Percentiles rank a stretch among this genome's conserved stretches.
These are phyloP conservation scores for Tryphoninae sp. DNA, from an alignment of 2,888 invertebrate genomes.

Conservation along the genomic window DNA sequence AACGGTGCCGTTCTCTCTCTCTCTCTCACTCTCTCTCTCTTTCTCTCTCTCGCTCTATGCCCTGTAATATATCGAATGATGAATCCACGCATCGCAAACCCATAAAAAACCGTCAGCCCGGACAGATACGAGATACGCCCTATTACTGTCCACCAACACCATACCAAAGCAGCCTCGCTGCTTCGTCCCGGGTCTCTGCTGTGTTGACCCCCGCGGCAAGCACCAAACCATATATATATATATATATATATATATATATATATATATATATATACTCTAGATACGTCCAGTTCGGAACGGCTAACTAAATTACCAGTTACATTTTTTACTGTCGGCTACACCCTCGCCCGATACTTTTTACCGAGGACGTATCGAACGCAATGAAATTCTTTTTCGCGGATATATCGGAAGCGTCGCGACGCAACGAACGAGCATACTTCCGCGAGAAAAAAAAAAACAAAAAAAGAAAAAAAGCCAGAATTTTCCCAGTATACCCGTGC, in stretches of 20 bases:
- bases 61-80: constrained; percentile 79
- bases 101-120: constrained; percentile 80
- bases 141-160: constrained; percentile 79
- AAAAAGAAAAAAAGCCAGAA: too few relatives aligned
- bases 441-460: constrained; percentile 25
- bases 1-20: constrained; percentile 41
- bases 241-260: constrained; percentile 4
- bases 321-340: constrained; percentile 80
- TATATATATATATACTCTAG: constrained; percentile 50
- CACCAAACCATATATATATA: constrained; percentile 1
- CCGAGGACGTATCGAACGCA: constrained; percentile 77
- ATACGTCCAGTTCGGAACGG: constrained; percentile 76
- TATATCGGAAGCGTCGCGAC: constrained; percentile 48
- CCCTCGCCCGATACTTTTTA: constrained; percentile 76
- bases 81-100: constrained; percentile 80
- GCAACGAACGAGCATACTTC: constrained; percentile 30
- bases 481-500: not conserved
- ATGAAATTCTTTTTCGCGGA: constrained; percentile 74
- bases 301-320: constrained; percentile 81
- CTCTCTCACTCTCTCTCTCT: constrained; percentile 8
- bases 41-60: constrained; percentile 22
- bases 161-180: constrained; percentile 60
- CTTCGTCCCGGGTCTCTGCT: constrained; percentile 59
- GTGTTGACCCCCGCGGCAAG: constrained; percentile 52
- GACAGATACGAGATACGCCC: constrained; percentile 81